A percentile compares a stretch with the other conserved stretches of the same genome.
Conservation (phyloP, 2,797 vertebrate genomes). For the Xiphorhynchus erythropygius region DNA sequence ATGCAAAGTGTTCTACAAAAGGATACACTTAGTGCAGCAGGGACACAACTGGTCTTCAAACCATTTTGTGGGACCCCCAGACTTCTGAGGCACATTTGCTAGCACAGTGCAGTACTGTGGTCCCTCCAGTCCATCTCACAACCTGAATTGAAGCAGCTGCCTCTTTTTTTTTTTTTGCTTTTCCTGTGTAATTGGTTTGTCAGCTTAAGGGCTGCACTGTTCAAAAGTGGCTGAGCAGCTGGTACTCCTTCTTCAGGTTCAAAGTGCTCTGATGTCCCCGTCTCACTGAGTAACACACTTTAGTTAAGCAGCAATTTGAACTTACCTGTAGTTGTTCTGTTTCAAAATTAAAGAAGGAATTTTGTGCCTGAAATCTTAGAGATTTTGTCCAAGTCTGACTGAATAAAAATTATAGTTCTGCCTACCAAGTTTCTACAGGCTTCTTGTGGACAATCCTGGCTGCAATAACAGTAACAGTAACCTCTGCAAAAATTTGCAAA, state of each 20-base stretch:
- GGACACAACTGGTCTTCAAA: fast-evolving
- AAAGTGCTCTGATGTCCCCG: neutral
- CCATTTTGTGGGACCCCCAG: neutral
- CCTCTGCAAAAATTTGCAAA: neutral
- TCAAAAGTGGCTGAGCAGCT: neutral
- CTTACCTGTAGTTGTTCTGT: neutral
- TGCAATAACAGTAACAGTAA: neutral
- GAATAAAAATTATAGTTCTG: neutral
- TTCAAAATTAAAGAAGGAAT: neutral
- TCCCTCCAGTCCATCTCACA: neutral
- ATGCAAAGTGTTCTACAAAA: neutral
- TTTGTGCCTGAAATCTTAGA: neutral
- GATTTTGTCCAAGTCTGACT: neutral
- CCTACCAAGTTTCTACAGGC: neutral
- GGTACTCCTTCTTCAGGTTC: neutral
- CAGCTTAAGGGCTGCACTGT: neutral
- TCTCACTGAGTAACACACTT: neutral
- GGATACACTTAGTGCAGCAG: neutral
- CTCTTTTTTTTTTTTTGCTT: neutral
- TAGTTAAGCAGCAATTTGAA: neutral
- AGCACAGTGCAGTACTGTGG: neutral
- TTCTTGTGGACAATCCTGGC: neutral
- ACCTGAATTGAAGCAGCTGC: neutral
- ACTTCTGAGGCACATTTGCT: neutral
- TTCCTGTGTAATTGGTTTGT: fast-evolving